Percentiles rank a stretch among this genome's conserved stretches.
phyloP scores from a whole-genome alignment of 1,140 invertebrate genomes.

The Drosophila punjabiensis region DNA sequence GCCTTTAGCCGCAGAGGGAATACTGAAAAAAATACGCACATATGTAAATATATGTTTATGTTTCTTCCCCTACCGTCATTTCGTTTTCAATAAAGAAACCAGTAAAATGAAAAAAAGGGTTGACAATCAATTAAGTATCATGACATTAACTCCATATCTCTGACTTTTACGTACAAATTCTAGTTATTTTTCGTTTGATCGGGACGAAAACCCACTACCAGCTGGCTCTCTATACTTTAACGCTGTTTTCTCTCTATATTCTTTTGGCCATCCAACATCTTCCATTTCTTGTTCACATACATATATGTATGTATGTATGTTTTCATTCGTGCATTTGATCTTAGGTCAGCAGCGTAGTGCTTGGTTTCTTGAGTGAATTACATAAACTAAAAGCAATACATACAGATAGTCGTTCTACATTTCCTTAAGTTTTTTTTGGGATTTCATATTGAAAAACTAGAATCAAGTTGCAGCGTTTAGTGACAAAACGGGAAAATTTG shows the following conservation, averaged over 20 bases:
- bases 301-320: too few relatives aligned
- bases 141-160: neutral
- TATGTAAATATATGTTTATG: too few relatives aligned
- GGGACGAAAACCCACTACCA: neutral
- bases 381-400: neutral
- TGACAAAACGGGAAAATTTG: neutral
- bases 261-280: neutral
- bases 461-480: slow-evolving; percentile 26
- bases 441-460: neutral
- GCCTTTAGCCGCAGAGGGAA: too few relatives aligned
- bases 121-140: too few relatives aligned
- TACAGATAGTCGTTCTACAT: neutral
- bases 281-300: neutral
- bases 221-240: neutral
- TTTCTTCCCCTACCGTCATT: too few relatives aligned
- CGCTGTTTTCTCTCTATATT: neutral
- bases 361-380: neutral
- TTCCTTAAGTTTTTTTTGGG: too few relatives aligned
- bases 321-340: neutral
- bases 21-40: too few relatives aligned
- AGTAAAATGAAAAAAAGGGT: too few relatives aligned
- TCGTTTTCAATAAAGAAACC: too few relatives aligned
- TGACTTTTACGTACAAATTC: neutral
- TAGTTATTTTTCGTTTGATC: neutral
- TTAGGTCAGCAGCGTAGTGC: neutral